Percentiles rank a stretch among this genome's conserved stretches.
phyloP scores from a whole-genome alignment of 2,888 invertebrate genomes.

The Bugula neritina region DNA sequence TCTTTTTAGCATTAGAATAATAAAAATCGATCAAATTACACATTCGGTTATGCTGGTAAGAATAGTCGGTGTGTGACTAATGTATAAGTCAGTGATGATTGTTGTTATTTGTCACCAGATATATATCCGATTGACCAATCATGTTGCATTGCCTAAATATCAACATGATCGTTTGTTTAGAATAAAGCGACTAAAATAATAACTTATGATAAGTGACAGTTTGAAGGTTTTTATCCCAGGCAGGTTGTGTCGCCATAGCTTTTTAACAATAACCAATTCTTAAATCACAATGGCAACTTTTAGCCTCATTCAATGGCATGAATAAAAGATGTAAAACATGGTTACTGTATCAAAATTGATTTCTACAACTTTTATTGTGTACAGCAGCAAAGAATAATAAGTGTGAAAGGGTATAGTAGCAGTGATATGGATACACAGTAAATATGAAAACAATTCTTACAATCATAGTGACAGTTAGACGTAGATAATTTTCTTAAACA shows the following conservation, averaged over 20 bases:
- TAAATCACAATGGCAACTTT: constrained; percentile 23
- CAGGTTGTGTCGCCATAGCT: constrained; percentile 6
- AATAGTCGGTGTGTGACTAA: neutral
- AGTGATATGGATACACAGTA: constrained; percentile 26
- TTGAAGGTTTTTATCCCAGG: constrained; percentile 15
- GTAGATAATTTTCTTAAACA: neutral
- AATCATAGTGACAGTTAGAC: constrained; percentile 8
- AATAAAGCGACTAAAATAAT: constrained; percentile 19
- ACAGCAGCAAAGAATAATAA: constrained; percentile 16
- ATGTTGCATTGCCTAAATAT: neutral
- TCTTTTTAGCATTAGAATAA: neutral
- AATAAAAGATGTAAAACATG: constrained; percentile 5
- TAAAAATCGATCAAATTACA: neutral
- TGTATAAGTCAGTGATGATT: neutral
- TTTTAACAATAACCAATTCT: constrained; percentile 14
- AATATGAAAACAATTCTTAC: constrained; percentile 22
- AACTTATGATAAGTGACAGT: constrained; percentile 6
- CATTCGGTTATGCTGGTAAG: neutral
- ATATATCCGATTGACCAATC: neutral
- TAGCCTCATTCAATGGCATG: neutral
- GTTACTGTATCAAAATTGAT: constrained; percentile 21
- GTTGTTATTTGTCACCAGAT: constrained; percentile 15
- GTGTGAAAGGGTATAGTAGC: neutral
- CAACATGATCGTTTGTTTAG: constrained; percentile 8
- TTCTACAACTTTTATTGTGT: constrained; percentile 18